Base-by-base conservation (phyloP, 2,888 invertebrate species). In the Phasia obesa region DNA sequence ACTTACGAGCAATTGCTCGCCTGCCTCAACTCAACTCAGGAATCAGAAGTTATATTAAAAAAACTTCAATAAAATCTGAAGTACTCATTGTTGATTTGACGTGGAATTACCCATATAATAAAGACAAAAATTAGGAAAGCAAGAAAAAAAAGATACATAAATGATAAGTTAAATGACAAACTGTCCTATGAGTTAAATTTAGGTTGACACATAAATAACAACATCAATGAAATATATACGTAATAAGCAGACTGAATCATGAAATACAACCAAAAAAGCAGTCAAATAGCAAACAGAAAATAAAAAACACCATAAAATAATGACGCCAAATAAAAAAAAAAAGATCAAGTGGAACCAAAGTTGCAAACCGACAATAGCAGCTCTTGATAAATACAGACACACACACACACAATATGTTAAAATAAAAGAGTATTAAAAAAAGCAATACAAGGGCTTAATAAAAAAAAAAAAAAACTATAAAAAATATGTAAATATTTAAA, bases 401-500 rank as follows among this genome's bases (percentile, higher is more conserved):
- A 65, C 65, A 31, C 44, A 47, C 55, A 70, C 15, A 53, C 1
- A 78, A 31, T 13, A 25, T 7, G 31, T n/a, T 23, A 27, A 1
- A 51, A 53, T 27, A 38, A 42, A 19, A 73, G 3, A 47, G 17
- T 17, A 31, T 6, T 44, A 19, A 60, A 44, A 49, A 59, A 75
- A n/a, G 27, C 5, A 49, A 74, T 11, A 47, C 53, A 64, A 47
- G 74, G 70, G 53, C 55, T 70, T 47, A 55, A n/a, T 19, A 19
- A 59, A 57, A 38, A 67, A 13, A n/a, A 57, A 47, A 15, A 47
- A 35, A 38, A 31, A 44, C 17, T n/a, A 42, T 7, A 51, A 51
- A 19, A 19, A 69, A 57, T 44, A 78, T 71, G 71, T 53, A 51
- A 65, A 71, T 71, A 55, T 78, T 65, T 71, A 71, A 35, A 64